Evolutionary conservation across 2,888 invertebrate species (phyloP).

Genomic region (Ochropleura plecta): DNA sequence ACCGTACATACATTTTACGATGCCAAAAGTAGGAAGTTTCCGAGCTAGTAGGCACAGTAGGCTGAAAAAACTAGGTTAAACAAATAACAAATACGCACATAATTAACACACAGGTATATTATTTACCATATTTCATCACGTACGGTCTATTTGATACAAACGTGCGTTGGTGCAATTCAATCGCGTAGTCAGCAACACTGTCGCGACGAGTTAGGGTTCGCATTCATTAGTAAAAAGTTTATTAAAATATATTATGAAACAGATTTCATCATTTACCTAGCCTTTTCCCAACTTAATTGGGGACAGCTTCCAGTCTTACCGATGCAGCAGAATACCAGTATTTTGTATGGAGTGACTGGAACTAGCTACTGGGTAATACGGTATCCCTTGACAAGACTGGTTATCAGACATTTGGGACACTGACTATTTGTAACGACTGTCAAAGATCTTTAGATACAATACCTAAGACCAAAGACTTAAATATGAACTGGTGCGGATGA

Average conservation of each 20-base stretch:
- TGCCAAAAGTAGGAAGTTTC: neutral
- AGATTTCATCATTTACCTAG: too few species aligned
- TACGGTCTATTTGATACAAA: slow-evolving; percentile 44
- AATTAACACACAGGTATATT: slow-evolving; percentile 9
- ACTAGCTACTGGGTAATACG: too few species aligned
- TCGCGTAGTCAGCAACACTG: slow-evolving; percentile 33
- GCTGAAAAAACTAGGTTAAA: slow-evolving; percentile 11
- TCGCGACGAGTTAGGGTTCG: slow-evolving; percentile 15
- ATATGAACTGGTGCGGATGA: too few species aligned
- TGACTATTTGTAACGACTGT: too few species aligned
- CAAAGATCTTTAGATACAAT: too few species aligned
- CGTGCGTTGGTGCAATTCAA: slow-evolving; percentile 47
- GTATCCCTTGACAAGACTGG: too few species aligned
- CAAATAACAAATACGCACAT: neutral
- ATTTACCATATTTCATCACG: slow-evolving; percentile 51
- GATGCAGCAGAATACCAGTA: too few species aligned
- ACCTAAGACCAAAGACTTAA: too few species aligned
- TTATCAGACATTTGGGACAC: too few species aligned
- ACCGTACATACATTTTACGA: neutral
- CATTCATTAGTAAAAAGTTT: slow-evolving; percentile 6
- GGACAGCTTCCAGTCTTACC: too few species aligned
- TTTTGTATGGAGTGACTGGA: too few species aligned
- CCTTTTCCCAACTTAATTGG: neutral
- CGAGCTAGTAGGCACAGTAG: neutral
- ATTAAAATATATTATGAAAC: too few species aligned